Conservation (phyloP, 2,113 vertebrate genomes). For the Apodemus sylvaticus region DNA sequence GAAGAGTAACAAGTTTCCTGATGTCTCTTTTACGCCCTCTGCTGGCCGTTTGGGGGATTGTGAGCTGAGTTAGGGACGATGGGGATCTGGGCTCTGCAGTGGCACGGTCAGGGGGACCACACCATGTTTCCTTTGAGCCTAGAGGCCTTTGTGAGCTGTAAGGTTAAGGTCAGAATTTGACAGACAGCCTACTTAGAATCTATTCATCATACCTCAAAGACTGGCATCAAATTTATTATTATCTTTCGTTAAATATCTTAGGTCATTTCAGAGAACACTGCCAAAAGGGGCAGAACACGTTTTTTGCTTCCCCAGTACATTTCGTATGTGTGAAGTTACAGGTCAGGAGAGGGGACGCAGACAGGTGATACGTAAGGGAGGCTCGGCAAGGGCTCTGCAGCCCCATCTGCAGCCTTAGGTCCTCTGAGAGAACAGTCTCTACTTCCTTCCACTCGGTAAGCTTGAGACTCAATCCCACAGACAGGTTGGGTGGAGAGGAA, state of each 20-base stretch:
- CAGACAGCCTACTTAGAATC: not conserved
- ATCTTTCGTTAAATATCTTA: conserved; percentile 76
- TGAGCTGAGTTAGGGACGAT: not conserved
- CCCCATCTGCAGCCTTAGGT: not conserved
- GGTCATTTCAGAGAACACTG: conserved; percentile 34
- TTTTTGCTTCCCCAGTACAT: conserved; percentile 5
- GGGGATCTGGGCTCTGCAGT: fast-evolving
- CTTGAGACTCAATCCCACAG: not conserved
- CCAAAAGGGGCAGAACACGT: not conserved
- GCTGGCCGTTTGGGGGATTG: not conserved
- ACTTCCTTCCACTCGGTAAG: not conserved
- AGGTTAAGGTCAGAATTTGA: not conserved
- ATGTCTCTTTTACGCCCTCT: not conserved
- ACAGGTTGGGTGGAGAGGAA: not conserved
- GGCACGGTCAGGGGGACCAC: not conserved
- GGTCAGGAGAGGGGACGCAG: not conserved
- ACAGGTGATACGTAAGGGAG: not conserved
- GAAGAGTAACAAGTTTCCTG: fast-evolving
- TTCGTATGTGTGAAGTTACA: not conserved
- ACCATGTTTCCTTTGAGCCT: not conserved
- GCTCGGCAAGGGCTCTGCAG: not conserved
- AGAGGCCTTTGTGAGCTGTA: no score
- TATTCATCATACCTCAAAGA: conserved; percentile 53
- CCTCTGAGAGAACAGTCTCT: not conserved
- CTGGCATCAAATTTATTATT: conserved; percentile 79